Evolutionary conservation across 2,888 invertebrate species (phyloP), one percentile per base, ranked within the genome.

Genomic region (Pollenia amentaria): DNA sequence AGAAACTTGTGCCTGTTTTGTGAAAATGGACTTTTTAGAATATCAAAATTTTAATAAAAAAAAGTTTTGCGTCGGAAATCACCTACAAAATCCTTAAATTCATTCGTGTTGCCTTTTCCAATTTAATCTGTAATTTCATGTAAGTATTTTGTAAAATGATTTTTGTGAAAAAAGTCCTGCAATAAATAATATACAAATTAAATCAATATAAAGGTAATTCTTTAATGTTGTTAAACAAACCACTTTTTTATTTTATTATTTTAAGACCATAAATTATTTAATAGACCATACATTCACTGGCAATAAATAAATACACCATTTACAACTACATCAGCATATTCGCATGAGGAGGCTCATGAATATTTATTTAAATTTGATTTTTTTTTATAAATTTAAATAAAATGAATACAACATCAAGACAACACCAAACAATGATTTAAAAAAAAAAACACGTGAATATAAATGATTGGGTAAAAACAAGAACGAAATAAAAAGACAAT

Each of bases 401-500:
- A 70, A 65, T n/a, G 10, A 16, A 53, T 72, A 70, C 48, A 62
- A 48, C 51, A 62, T 29, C 48, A 72, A 57, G 48, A 14, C 21
- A 16, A 67, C 53, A 81, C 10, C n/a, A 77, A 48, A 44, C 75
- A 70, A 18, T 48, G 60, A 48, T 55, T 70, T 44, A 79, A 60
- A 42, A 53, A 73, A 3, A 42, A 48, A 29, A 55, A 38, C 29
- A 44, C 18, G 40, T 16, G 46, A 46, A 42, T 42, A 53, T 16
- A 46, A 55, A 65, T 60, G 16, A 48, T 55, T 18, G 29, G 4
- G 29, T 3, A 6, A 6, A 6, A 29, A 48, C 18, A 7, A 18
- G 18, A 48, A 6, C 3, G 40, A 40, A 65, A 57, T 46, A 44
- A 38, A 75, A 18, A 78, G 14, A 89, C 89, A 89, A 88, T 90